Conservation (phyloP, 2,797 vertebrate species). For the Garrulus glandarius region DNA sequence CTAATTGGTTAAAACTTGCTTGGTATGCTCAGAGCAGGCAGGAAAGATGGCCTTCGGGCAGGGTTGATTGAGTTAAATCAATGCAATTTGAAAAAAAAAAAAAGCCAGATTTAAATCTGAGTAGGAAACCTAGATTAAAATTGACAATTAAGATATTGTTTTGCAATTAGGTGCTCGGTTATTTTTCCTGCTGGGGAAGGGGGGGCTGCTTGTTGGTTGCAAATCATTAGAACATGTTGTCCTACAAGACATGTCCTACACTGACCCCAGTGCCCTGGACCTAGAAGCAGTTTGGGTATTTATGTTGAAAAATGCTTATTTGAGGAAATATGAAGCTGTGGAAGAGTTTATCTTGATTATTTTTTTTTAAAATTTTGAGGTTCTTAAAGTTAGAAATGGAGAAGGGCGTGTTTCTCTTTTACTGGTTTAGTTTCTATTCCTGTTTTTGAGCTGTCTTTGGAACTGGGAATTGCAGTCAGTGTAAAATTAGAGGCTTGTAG, state of each 20-base stretch:
- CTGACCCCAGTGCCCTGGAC: background rate
- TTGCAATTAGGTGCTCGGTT: background rate
- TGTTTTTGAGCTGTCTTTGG: slow-evolving; percentile 15
- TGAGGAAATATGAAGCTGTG: background rate
- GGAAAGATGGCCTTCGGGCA: slow-evolving; percentile 40
- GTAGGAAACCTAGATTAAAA: slow-evolving; percentile 14
- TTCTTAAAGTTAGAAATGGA: background rate
- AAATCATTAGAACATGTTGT: background rate
- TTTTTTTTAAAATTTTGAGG: background rate
- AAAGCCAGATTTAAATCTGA: background rate
- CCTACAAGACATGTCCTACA: background rate
- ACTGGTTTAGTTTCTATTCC: slow-evolving; percentile 41
- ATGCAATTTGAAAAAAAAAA: background rate
- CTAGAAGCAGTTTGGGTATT: background rate
- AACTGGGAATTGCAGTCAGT: slow-evolving; percentile 3
- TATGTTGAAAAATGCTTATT: background rate
- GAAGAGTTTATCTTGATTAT: background rate
- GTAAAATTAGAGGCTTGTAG: background rate
- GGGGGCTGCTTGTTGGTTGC: background rate
- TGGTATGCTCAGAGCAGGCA: background rate
- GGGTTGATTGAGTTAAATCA: slow-evolving; percentile 38
- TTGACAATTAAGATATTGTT: slow-evolving; percentile 29
- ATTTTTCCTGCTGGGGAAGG: background rate
- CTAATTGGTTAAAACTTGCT: slow-evolving; percentile 33
- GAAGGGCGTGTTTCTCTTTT: slow-evolving; percentile 1